Conservation (phyloP, 2,888 invertebrate genomes). For the Auanema sp. region DNA sequence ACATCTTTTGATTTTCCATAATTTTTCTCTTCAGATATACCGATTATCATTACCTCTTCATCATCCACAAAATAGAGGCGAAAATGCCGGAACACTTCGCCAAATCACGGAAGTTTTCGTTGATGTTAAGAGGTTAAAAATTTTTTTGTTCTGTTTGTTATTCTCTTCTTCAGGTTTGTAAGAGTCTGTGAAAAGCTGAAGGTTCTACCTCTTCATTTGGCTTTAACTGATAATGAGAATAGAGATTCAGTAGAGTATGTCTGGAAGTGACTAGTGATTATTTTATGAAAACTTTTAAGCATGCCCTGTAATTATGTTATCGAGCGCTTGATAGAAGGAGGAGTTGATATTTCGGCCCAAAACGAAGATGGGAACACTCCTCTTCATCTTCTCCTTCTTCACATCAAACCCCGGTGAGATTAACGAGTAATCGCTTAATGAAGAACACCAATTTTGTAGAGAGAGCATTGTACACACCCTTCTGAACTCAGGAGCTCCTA, state of each 20-base stretch:
- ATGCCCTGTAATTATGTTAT: conserved; percentile 32
- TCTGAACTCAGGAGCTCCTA: conserved; percentile 30
- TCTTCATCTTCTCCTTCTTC: conserved; percentile 41
- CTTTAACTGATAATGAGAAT: conserved; percentile 22
- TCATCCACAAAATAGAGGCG: not conserved
- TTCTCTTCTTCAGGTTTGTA: not conserved
- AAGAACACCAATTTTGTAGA: no score
- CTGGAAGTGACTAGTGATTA: not conserved
- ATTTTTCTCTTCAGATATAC: conserved; percentile 1
- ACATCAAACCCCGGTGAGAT: conserved; percentile 11
- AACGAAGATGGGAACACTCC: conserved; percentile 41
- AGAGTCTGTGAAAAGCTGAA: conserved; percentile 9
- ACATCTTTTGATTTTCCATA: not conserved
- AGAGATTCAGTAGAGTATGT: conserved; percentile 2
- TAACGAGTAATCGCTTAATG: no score
- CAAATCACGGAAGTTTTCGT: not conserved
- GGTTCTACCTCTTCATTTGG: conserved; percentile 27
- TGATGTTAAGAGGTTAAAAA: not conserved
- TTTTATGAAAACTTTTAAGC: not conserved
- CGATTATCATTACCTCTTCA: conserved; percentile 4
- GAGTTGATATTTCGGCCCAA: conserved; percentile 25
- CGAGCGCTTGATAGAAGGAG: conserved; percentile 29
- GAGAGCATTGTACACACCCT: conserved; percentile 31
- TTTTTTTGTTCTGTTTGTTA: not conserved
- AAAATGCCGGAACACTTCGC: not conserved